Base-by-base conservation (phyloP, 2,888 invertebrate genomes). In the Chrysolina haemoptera region DNA sequence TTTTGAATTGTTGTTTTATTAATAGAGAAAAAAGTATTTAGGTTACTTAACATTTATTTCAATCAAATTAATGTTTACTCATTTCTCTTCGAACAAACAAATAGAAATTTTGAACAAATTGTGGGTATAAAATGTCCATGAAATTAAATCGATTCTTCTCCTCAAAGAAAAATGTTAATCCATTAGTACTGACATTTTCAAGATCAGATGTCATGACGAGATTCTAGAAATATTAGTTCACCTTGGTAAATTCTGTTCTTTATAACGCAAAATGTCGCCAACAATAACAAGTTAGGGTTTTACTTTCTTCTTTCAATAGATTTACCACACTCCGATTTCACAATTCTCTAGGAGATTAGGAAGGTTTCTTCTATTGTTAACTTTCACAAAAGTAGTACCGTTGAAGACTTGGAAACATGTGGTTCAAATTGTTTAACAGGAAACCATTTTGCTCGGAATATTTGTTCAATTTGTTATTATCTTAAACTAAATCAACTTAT, bases 321-420 rank as follows among this genome's bases (percentile, higher is more conserved):
- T 46, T 50, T 71, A 73, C 75, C 75, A 77, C 77, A 73, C 71
- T 68, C 66, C 63, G 71, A 63, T 67, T 75, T 71, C 48, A 66
- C 63, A 62, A 62, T 73, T 69, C 73, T 62, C 64, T 66, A 48
- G 40, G 41, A 62, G 70, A 69, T 77, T 70, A 73, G 65, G 63
- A 69, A 73, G 69, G 73, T 55, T 40, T 18, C 16, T 35, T 43
- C 68, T 73, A 66, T 71, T 62, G 67, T 67, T 67, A 53, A 53
- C 16, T 40, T 55, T 35, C 59, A 59, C 59, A 35, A 59, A 59
- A 59, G 59, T n/a, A n/a, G n/a, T 59, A 35, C 59, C 59, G 59
- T 59, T 59, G n/a, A 27, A 59, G 27, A 35, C 59, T 27, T 59
- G 22, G 35, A n/a, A 9, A 59, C 59, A 59, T 59, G 59, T 59